phyloP scores from a whole-genome alignment of 2,888 invertebrate species.

The Linyphia triangularis region DNA sequence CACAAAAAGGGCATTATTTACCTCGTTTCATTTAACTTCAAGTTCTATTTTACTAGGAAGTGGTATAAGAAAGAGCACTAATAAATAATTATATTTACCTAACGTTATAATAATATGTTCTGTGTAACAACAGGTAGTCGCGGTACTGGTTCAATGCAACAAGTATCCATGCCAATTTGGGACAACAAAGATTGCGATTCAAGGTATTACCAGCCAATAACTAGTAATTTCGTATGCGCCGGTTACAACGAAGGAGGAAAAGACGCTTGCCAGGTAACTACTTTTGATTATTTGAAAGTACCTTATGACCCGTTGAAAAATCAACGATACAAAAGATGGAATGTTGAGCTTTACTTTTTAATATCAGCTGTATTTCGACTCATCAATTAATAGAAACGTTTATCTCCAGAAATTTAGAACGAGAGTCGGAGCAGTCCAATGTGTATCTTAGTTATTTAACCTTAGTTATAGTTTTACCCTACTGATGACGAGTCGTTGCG shows the following conservation, averaged over 20 bases:
- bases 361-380: background rate
- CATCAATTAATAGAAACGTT: background rate
- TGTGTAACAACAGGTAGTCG: conserved; percentile 71
- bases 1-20: too few relatives aligned
- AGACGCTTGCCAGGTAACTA: conserved; percentile 90
- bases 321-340: too few relatives aligned
- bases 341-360: too few relatives aligned
- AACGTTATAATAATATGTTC: too few relatives aligned
- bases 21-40: too few relatives aligned
- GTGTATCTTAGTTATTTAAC: background rate
- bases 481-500: conserved; percentile 79
- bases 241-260: conserved; percentile 93
- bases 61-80: too few relatives aligned
- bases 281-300: background rate
- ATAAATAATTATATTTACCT: too few relatives aligned
- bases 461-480: conserved; percentile 41
- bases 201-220: conserved; percentile 95
- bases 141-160: conserved; percentile 76
- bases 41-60: too few relatives aligned
- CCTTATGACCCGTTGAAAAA: too few relatives aligned
- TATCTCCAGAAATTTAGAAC: background rate
- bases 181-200: conserved; percentile 80
- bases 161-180: conserved; percentile 78
- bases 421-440: background rate
- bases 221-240: conserved; percentile 92